phyloP scores from a whole-genome alignment of 2,888 invertebrate genomes.

The Clistopyga incitator region DNA sequence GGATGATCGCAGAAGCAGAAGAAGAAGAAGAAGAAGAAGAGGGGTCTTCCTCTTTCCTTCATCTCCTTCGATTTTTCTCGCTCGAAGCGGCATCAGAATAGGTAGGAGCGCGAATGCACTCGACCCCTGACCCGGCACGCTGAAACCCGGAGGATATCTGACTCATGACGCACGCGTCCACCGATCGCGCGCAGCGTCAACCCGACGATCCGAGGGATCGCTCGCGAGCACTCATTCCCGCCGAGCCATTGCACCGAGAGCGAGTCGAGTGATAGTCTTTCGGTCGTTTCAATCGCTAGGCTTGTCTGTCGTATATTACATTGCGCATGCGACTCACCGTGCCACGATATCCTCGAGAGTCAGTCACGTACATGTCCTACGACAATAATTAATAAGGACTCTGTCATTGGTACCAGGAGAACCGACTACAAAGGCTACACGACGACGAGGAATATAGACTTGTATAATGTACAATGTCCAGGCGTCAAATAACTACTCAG shows the following conservation, averaged over 20 bases:
- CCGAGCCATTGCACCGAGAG: slow-evolving; percentile 20
- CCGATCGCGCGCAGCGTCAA: slow-evolving; percentile 68
- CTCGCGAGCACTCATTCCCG: slow-evolving; percentile 42
- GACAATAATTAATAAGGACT: slow-evolving; percentile 51
- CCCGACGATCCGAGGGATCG: slow-evolving; percentile 56
- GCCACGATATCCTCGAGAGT: slow-evolving; percentile 17
- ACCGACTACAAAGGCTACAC: neutral
- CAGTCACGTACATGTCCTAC: slow-evolving; percentile 38
- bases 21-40: slow-evolving; percentile 32
- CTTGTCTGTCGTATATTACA: slow-evolving; percentile 1
- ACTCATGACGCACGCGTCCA: slow-evolving; percentile 81
- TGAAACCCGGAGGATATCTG: slow-evolving; percentile 81
- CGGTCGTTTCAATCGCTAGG: neutral
- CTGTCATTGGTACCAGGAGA: slow-evolving; percentile 11
- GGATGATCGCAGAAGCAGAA: slow-evolving; percentile 58
- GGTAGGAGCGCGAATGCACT: slow-evolving; percentile 79
- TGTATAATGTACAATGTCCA: neutral
- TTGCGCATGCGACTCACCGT: neutral
- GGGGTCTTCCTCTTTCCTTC: slow-evolving; percentile 35
- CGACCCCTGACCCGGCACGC: slow-evolving; percentile 83
- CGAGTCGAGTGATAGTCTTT: slow-evolving; percentile 13
- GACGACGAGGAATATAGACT: neutral
- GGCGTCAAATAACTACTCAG: slow-evolving; percentile 16
- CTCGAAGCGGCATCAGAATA: slow-evolving; percentile 38
- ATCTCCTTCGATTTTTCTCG: slow-evolving; percentile 30